A percentile compares a stretch with the other conserved stretches of the same genome.
phyloP scores from a whole-genome alignment of 2,888 invertebrate genomes.

The Ceraclea dissimilis region DNA sequence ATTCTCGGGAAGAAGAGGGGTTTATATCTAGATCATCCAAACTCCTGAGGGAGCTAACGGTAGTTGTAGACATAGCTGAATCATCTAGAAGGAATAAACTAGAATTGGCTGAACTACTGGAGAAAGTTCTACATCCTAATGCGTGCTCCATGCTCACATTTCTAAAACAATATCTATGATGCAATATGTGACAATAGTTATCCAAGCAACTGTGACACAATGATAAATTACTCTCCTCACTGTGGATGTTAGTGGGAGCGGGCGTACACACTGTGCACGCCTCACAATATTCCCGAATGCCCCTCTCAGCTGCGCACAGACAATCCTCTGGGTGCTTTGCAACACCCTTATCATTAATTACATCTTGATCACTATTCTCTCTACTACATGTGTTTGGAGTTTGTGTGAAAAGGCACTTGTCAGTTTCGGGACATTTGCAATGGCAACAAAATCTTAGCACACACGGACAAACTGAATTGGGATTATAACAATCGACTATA shows the following conservation, averaged over 20 bases:
- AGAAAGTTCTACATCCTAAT: constrained; percentile 30
- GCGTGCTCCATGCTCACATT: constrained; percentile 24
- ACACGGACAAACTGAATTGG: constrained; percentile 40
- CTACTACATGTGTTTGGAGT: constrained; percentile 7
- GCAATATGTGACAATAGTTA: constrained; percentile 35
- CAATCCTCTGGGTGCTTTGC: constrained; percentile 8
- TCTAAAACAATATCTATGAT: constrained; percentile 23
- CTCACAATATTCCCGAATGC: constrained; percentile 10
- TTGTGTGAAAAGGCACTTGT: constrained; percentile 23
- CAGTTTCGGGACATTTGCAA: constrained; percentile 35
- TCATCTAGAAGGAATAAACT: constrained; percentile 54
- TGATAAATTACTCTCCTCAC: constrained; percentile 18
- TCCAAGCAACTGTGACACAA: constrained; percentile 34
- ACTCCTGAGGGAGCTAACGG: constrained; percentile 51
- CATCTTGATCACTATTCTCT: not conserved
- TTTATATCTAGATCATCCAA: constrained; percentile 48
- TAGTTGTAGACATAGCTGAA: constrained; percentile 44
- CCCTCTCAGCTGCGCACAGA: constrained; percentile 17
- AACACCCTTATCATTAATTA: constrained; percentile 3
- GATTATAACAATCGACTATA: constrained; percentile 29
- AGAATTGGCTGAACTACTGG: constrained; percentile 43
- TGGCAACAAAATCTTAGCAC: constrained; percentile 41
- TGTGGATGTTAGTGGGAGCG: not conserved
- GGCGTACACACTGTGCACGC: not conserved
- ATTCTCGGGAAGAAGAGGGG: constrained; percentile 27